Evolutionary conservation across 1,140 invertebrate species (phyloP).

Genomic region (Sycophila sp.): DNA sequence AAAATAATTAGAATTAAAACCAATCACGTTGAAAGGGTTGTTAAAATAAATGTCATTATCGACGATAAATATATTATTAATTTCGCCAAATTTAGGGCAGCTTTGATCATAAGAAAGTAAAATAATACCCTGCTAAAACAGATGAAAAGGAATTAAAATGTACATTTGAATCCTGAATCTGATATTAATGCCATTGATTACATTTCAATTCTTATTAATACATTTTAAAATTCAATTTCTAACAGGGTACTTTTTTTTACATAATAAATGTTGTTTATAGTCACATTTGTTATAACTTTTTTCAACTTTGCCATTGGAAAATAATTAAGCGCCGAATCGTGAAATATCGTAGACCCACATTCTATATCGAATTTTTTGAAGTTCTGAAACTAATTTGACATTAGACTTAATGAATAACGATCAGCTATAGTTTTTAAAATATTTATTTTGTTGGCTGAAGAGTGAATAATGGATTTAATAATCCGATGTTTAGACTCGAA

Average conservation of each 20-base stretch:
- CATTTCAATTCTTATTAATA: too few species aligned
- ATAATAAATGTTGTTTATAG: too few species aligned
- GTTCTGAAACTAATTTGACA: neutral
- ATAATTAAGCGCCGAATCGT: neutral
- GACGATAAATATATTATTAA: neutral
- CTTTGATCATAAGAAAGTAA: neutral
- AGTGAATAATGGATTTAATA: neutral
- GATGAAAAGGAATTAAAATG: too few species aligned
- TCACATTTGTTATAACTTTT: too few species aligned
- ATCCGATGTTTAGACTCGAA: slow-evolving; percentile 17
- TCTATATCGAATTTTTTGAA: neutral
- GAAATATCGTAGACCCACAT: neutral
- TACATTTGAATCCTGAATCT: too few species aligned
- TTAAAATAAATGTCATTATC: slow-evolving; percentile 1
- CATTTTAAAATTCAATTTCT: too few species aligned
- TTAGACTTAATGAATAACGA: neutral
- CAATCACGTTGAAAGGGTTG: neutral
- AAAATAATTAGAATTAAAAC: neutral
- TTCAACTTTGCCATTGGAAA: neutral
- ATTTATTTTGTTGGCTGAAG: too few species aligned
- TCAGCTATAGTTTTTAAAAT: neutral
- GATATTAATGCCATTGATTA: too few species aligned
- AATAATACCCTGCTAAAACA: too few species aligned
- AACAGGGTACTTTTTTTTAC: too few species aligned
- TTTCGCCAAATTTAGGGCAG: neutral